Evolutionary conservation across 2,113 vertebrate species (phyloP).

Genomic region (Cololabis saira): DNA sequence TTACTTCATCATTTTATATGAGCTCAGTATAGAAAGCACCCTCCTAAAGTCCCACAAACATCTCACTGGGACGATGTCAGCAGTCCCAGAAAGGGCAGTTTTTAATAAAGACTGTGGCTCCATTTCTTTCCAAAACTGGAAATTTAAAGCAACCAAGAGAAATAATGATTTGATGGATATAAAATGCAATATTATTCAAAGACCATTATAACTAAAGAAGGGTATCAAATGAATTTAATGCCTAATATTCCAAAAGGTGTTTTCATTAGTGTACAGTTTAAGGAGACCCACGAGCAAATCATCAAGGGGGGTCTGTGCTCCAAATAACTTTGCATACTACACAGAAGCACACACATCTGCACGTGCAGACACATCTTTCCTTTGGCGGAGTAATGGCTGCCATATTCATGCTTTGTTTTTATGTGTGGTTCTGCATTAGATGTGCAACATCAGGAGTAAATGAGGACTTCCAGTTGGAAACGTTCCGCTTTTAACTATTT

Average conservation of each 20-base stretch:
- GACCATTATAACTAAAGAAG: constrained; percentile 15
- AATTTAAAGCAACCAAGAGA: constrained; percentile 11
- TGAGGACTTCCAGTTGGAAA: constrained; percentile 28
- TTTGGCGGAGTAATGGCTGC: constrained; percentile 2
- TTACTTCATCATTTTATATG: constrained; percentile 25
- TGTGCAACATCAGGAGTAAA: constrained; percentile 39
- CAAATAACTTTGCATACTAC: neutral
- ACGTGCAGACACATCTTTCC: constrained; percentile 8
- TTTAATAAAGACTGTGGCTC: constrained; percentile 11
- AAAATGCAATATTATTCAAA: constrained; percentile 21
- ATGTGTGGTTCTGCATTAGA: constrained; percentile 30
- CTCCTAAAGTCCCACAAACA: constrained; percentile 15
- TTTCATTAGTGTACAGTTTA: neutral
- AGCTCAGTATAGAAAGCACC: neutral
- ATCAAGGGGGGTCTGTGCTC: constrained; percentile 1
- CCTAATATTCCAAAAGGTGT: neutral
- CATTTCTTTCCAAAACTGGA: constrained; percentile 20
- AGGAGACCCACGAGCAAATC: neutral
- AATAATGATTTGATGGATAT: constrained; percentile 46
- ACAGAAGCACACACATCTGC: constrained; percentile 1
- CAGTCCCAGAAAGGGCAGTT: neutral
- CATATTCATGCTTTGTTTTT: constrained; percentile 20
- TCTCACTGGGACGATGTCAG: neutral
- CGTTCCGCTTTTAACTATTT: constrained; percentile 51
- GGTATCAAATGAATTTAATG: constrained; percentile 25